Evolutionary conservation across 2,888 invertebrate genomes (phyloP).

Genomic region (Taenaris catops): DNA sequence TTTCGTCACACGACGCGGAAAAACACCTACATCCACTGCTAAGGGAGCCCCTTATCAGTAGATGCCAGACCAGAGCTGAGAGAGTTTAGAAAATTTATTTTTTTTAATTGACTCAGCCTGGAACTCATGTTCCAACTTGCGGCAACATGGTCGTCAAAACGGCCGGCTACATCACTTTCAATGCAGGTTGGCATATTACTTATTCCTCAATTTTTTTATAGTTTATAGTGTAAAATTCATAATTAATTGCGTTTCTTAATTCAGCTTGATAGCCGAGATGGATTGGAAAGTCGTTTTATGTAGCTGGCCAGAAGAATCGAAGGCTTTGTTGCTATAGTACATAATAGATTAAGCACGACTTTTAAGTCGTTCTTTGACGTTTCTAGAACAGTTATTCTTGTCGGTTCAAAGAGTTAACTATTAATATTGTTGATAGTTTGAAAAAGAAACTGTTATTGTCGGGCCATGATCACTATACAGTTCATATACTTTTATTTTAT

Average conservation of each 20-base stretch:
- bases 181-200: no score
- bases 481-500: constrained; percentile 8
- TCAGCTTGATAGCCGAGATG: constrained; percentile 23
- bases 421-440: constrained; percentile 21
- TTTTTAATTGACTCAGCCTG: no score
- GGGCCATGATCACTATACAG: constrained; percentile 5
- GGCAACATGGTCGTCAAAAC: no score
- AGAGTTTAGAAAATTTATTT: no score
- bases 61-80: no score
- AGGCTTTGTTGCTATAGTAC: constrained; percentile 28
- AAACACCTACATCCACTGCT: no score
- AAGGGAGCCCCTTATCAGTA: no score
- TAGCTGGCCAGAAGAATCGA: constrained; percentile 27
- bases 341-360: constrained; percentile 36
- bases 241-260: constrained; percentile 18
- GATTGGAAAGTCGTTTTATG: constrained; percentile 29
- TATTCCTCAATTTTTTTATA: no score
- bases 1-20: no score
- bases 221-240: no score
- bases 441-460: constrained; percentile 11
- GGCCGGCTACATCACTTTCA: no score
- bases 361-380: constrained; percentile 33
- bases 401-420: constrained; percentile 24
- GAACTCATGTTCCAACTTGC: no score
- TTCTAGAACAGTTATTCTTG: constrained; percentile 30